phyloP scores from a whole-genome alignment of 2,888 invertebrate genomes.

The Leptinotarsa peninsularis region DNA sequence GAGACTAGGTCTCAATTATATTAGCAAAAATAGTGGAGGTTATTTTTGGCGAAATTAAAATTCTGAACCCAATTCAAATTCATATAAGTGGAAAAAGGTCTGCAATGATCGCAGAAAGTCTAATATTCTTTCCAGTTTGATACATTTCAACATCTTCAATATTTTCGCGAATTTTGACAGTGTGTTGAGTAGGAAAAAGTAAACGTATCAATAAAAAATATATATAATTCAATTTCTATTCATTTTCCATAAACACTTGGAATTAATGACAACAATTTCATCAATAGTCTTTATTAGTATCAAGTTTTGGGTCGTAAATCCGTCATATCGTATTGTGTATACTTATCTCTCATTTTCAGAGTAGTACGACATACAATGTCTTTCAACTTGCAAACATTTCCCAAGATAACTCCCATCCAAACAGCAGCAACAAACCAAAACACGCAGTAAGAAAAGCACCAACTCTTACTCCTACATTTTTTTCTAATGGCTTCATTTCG shows the following conservation, averaged over 20 bases:
- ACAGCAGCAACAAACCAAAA: slow-evolving; percentile 50
- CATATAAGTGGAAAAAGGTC: too few relatives aligned
- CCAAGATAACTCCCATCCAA: slow-evolving; percentile 54
- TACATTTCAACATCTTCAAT: too few relatives aligned
- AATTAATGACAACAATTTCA: neutral
- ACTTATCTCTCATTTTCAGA: slow-evolving; percentile 34
- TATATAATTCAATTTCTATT: neutral
- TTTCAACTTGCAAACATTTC: slow-evolving; percentile 49
- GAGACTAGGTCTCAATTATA: too few relatives aligned
- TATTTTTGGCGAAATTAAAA: too few relatives aligned
- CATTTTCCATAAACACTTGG: neutral
- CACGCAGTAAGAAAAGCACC: slow-evolving; percentile 45
- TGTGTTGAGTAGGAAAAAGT: too few relatives aligned
- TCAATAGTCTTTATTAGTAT: neutral
- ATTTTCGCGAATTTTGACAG: too few relatives aligned
- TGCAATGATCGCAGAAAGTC: too few relatives aligned
- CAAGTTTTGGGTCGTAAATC: slow-evolving; percentile 9
- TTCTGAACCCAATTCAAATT: too few relatives aligned
- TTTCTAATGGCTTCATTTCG: neutral
- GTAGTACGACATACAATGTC: slow-evolving; percentile 38
- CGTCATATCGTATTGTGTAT: slow-evolving; percentile 50
- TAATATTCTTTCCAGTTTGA: too few relatives aligned
- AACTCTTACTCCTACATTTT: slow-evolving; percentile 29
- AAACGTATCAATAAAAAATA: too few relatives aligned
- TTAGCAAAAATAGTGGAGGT: too few relatives aligned